These are phyloP conservation scores for Diaperis boleti DNA, from an alignment of 2,888 invertebrate genomes.

Conservation along the genomic window DNA sequence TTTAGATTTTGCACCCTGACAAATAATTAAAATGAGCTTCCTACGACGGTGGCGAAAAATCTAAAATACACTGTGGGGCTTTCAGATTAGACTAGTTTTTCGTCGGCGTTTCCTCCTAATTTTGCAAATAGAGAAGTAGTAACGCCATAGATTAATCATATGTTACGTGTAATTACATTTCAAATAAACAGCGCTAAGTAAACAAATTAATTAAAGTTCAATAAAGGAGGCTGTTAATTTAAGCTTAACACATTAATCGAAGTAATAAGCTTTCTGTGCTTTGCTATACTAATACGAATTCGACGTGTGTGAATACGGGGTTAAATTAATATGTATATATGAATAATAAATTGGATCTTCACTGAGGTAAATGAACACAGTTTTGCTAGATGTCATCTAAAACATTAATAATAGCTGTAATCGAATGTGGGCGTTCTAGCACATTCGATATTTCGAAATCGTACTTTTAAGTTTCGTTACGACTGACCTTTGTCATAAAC, in stretches of 20 bases:
- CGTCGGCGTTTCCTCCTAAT: no score
- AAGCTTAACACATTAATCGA: slow-evolving; percentile 28
- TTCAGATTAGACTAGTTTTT: no score
- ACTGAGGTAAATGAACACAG: slow-evolving; percentile 29
- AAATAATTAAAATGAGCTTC: no score
- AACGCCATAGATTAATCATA: no score
- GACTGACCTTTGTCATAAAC: slow-evolving; percentile 14
- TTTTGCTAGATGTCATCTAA: slow-evolving; percentile 11
- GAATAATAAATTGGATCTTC: slow-evolving; percentile 43
- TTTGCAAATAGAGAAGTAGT: no score
- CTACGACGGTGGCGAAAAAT: no score
- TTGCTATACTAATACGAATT: slow-evolving; percentile 29
- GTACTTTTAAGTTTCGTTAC: not conserved
- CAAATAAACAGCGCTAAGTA: slow-evolving; percentile 12
- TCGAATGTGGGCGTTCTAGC: not conserved
- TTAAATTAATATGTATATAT: slow-evolving; percentile 47
- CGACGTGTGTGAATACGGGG: slow-evolving; percentile 27
- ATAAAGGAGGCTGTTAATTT: slow-evolving; percentile 28
- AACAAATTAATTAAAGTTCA: slow-evolving; percentile 25
- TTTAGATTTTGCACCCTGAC: no score
- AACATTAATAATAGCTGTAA: slow-evolving; percentile 17
- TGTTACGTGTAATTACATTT: not conserved
- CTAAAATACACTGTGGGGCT: no score
- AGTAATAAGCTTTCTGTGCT: slow-evolving; percentile 34
- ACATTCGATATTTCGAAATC: not conserved